Evolutionary conservation across 1,140 invertebrate genomes (phyloP), one percentile per base, ranked within the genome.

Genomic region (Diabrotica undecimpunctata): DNA sequence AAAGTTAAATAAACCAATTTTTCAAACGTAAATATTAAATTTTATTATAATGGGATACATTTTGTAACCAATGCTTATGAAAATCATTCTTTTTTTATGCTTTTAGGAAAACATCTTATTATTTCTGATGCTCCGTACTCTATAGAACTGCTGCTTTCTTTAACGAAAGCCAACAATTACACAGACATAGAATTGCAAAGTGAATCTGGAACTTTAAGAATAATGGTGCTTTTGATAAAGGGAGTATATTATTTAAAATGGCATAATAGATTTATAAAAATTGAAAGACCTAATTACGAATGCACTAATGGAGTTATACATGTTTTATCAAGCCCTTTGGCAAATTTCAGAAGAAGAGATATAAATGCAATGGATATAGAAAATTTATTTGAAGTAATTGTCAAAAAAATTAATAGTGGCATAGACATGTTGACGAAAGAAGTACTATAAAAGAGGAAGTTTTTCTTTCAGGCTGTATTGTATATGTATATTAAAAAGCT

Each of bases 221-320:
- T 68, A 5, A 51, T 50, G 4, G 59, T 64, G 36, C n/a, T 65
- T 2, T 12, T n/a, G 50, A 65, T 64, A 35, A 66, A 68, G 11
- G 56, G 38, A 7, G 61, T 60, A 11, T 72, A 66, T 53, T 65
- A 56, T 8, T 65, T 74, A 8, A 62, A 65, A 51, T 72, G 72
- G 67, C 62, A 65, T 9, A 65, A 62, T 11, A 61, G 41, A 14
- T 61, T 61, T 13, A 70, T 75, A 11, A 60, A 67, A 39, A 64
- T 75, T 2, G 12, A 67, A 10, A 59, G 66, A 41, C 46, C 70
- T 0, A 66, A 75, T 54, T 72, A 73, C 52, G 61, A 68, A 35
- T 75, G 73, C 52, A 69, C 61, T 8, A 68, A 75, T 62, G 73
- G 73, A 11, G 62, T 75, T n/a, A 57, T 75, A 7, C 73, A 75